A percentile compares a stretch with the other conserved stretches of the same genome.
phyloP scores from a whole-genome alignment of 2,888 invertebrate species.

The Eurois occulta region DNA sequence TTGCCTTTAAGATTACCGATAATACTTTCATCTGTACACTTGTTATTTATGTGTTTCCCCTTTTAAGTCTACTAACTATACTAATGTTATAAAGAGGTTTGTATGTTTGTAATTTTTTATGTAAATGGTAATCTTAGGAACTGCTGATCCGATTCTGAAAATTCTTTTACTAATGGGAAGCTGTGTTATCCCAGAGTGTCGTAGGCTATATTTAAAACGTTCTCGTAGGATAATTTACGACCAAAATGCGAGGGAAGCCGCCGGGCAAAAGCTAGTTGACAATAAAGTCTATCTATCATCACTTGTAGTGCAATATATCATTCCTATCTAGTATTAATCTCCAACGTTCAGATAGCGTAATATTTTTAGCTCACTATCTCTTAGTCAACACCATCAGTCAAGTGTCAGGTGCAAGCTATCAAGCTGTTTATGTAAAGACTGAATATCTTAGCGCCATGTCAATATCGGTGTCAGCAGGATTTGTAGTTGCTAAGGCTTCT shows the following conservation, averaged over 20 bases:
- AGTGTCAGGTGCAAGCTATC: slow-evolving; percentile 38
- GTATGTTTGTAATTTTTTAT: not conserved
- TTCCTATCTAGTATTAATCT: slow-evolving; percentile 46
- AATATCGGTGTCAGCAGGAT: slow-evolving; percentile 17
- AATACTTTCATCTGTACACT: not conserved
- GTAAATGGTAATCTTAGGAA: not conserved
- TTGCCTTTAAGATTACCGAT: not conserved
- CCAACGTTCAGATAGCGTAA: slow-evolving; percentile 24
- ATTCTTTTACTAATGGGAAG: not conserved
- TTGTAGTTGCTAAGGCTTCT: slow-evolving; percentile 16
- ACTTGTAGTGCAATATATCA: slow-evolving; percentile 27
- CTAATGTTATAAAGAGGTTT: not conserved
- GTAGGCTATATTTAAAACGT: not conserved
- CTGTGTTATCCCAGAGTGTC: not conserved
- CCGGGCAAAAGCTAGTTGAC: too few species aligned
- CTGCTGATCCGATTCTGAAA: not conserved
- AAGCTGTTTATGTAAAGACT: slow-evolving; percentile 21
- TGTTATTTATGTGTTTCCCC: not conserved
- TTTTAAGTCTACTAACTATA: not conserved
- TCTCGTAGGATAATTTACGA: not conserved
- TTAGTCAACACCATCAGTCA: slow-evolving; percentile 34
- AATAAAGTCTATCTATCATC: slow-evolving; percentile 25
- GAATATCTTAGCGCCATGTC: slow-evolving; percentile 20
- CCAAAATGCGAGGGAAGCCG: not conserved
- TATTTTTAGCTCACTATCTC: slow-evolving; percentile 50